Percentiles rank a stretch among this genome's conserved stretches.
Conservation (phyloP, 1,140 invertebrate species). For the Leptinotarsa lineolata region DNA sequence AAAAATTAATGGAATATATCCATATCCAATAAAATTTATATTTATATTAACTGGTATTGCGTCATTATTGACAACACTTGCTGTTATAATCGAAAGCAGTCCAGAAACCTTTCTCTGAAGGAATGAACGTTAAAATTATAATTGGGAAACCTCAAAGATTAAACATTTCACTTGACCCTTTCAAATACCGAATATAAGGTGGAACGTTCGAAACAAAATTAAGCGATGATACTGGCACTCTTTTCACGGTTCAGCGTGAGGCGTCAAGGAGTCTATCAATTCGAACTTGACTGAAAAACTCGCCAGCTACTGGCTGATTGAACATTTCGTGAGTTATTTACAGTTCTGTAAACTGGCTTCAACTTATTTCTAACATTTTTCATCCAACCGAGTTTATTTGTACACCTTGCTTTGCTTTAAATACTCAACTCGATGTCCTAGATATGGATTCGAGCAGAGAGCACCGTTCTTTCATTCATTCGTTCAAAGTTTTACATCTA, state of each 20-base stretch:
- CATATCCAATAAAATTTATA: too few species aligned
- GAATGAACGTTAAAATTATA: too few species aligned
- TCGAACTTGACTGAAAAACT: background rate
- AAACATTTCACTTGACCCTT: too few species aligned
- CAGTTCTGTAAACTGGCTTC: slow-evolving; percentile 5
- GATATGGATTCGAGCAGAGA: background rate
- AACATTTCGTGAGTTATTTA: slow-evolving; percentile 3
- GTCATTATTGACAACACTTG: too few species aligned
- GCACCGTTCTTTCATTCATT: background rate
- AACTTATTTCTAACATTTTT: slow-evolving; percentile 9
- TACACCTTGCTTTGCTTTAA: background rate
- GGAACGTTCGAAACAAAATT: background rate
- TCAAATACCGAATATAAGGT: background rate
- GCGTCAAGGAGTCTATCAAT: background rate
- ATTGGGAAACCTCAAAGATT: too few species aligned
- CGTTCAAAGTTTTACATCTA: too few species aligned
- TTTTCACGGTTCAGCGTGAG: background rate
- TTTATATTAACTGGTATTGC: too few species aligned
- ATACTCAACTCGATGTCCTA: background rate
- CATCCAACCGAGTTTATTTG: background rate
- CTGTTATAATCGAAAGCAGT: too few species aligned
- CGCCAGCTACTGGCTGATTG: background rate
- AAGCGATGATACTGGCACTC: background rate
- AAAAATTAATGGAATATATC: too few species aligned
- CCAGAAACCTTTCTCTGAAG: too few species aligned